phyloP scores from a whole-genome alignment of 2,888 invertebrate genomes.

The Gymnosoma rotundatum region DNA sequence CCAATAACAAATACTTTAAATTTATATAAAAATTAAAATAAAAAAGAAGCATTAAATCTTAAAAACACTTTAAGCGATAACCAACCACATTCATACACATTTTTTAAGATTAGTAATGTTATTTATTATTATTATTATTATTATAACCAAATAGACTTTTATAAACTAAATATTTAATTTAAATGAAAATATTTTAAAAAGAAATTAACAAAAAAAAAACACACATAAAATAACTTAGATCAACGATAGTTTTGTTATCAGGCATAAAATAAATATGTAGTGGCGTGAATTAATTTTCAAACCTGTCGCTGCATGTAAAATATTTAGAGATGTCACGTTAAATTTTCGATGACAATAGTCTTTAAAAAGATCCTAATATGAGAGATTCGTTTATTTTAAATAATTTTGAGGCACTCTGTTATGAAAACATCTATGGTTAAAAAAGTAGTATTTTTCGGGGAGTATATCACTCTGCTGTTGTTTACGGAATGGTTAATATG shows the following conservation, averaged over 20 bases:
- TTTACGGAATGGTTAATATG: too few relatives aligned
- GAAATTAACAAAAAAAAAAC: neutral
- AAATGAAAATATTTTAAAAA: neutral
- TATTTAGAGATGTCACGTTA: too few relatives aligned
- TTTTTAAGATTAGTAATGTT: conserved; percentile 64
- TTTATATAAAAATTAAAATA: conserved; percentile 46
- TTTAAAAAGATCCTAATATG: too few relatives aligned
- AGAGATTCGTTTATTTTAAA: too few relatives aligned
- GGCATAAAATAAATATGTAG: neutral
- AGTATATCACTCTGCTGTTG: too few relatives aligned
- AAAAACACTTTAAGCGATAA: conserved; percentile 48
- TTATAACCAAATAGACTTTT: conserved; percentile 60
- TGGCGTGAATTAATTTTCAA: neutral
- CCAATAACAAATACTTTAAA: conserved; percentile 54
- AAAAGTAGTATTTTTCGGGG: too few relatives aligned
- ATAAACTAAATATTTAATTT: conserved; percentile 15
- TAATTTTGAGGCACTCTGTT: too few relatives aligned
- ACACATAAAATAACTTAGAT: conserved; percentile 29
- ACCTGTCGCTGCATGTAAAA: too few relatives aligned
- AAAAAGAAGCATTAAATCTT: conserved; percentile 48
- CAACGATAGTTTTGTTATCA: neutral
- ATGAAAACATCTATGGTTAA: too few relatives aligned
- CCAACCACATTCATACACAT: conserved; percentile 40
- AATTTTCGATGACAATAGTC: too few relatives aligned
- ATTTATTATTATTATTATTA: conserved; percentile 45